These are phyloP conservation scores for Hippoglossus stenolepis DNA, from an alignment of 2,113 vertebrate genomes.

Conservation along the genomic window DNA sequence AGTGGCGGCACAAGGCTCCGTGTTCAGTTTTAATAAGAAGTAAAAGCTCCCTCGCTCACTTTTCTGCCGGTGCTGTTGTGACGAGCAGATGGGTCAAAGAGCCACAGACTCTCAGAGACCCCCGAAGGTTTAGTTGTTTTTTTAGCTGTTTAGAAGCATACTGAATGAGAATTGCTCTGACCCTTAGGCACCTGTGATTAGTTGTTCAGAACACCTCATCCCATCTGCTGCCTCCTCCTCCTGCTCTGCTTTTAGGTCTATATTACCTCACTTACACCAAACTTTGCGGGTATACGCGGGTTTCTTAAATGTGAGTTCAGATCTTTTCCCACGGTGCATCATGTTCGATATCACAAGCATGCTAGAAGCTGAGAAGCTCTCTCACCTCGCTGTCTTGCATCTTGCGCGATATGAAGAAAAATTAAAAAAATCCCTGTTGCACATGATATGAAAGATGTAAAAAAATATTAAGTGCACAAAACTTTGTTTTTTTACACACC, in stretches of 20 bases:
- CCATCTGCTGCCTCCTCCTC: constrained; percentile 51
- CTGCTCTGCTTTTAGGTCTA: constrained; percentile 10
- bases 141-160: constrained; percentile 53
- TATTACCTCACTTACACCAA: no score
- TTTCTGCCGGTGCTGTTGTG: constrained; percentile 35
- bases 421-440: no score
- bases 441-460: no score
- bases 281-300: no score
- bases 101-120: constrained; percentile 38
- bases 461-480: no score
- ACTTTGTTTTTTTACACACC: no score
- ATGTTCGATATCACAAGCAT: no score
- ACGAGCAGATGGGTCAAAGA: constrained; percentile 58
- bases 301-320: no score
- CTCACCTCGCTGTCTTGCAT: no score
- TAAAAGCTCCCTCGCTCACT: constrained; percentile 48
- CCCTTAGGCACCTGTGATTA: constrained; percentile 47
- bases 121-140: constrained; percentile 54
- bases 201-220: constrained; percentile 52
- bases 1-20: constrained; percentile 36
- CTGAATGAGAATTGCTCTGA: constrained; percentile 52
- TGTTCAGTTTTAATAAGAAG: constrained; percentile 60
- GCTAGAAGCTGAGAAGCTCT: no score
- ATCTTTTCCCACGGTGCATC: no score
- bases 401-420: no score